phyloP scores from a whole-genome alignment of 2,113 vertebrate genomes.

The Scatophagus argus region DNA sequence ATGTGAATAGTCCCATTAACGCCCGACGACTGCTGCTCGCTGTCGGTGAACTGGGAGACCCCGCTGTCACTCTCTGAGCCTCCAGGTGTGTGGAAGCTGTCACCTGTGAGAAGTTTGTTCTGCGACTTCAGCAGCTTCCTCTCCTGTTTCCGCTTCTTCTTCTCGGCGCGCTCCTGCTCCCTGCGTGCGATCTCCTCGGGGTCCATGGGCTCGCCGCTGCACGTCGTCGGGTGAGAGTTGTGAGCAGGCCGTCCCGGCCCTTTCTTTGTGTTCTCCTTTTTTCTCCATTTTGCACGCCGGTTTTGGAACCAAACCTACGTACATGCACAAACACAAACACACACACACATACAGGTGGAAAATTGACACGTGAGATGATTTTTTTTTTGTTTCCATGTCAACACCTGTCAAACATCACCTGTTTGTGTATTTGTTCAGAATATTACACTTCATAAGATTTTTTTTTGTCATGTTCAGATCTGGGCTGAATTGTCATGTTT shows the following conservation, averaged over 20 bases:
- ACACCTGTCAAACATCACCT: not conserved
- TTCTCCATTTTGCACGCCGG: conserved; percentile 97
- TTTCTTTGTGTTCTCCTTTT: conserved; percentile 99
- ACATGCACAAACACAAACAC: conserved; percentile 23
- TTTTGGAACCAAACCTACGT: conserved; percentile 99
- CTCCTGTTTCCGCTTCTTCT: conserved; percentile 97
- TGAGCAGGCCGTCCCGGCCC: conserved; percentile 96
- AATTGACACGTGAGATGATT: conserved; percentile 6
- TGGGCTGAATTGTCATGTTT: not conserved
- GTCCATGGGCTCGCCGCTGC: conserved; percentile 99
- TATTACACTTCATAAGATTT: not conserved
- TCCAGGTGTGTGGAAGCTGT: conserved; percentile 92
- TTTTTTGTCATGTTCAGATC: not conserved
- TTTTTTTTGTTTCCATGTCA: not conserved
- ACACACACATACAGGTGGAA: conserved; percentile 4
- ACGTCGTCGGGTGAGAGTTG: conserved; percentile 97
- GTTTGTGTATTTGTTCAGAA: not conserved
- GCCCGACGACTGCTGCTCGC: conserved; percentile 75
- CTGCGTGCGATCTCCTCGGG: conserved; percentile 97
- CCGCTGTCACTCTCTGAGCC: conserved; percentile 95
- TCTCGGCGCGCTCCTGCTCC: conserved; percentile 94
- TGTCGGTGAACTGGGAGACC: conserved; percentile 88
- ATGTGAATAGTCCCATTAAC: conserved; percentile 62
- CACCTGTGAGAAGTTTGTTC: conserved; percentile 87
- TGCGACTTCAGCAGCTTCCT: conserved; percentile 93